phyloP scores from a whole-genome alignment of 2,113 vertebrate genomes.

The Poeciliopsis retropinna region DNA sequence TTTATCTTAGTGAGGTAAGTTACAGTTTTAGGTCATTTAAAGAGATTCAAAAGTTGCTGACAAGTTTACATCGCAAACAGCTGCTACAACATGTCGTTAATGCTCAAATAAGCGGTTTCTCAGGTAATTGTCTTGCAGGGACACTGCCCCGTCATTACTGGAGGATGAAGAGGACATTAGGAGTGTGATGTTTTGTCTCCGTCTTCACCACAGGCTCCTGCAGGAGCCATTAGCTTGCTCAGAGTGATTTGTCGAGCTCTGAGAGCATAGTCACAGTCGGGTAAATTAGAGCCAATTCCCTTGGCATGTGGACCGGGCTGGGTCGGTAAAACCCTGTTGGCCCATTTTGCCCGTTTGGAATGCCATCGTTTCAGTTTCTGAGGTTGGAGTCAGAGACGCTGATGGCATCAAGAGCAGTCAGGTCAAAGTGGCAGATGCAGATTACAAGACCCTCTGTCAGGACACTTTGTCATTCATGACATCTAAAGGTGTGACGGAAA shows the following conservation, averaged over 20 bases:
- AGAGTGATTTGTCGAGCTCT: constrained; percentile 58
- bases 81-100: constrained; percentile 6
- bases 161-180: constrained; percentile 37
- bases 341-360: constrained; percentile 28
- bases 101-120: constrained; percentile 19
- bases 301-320: constrained; percentile 15
- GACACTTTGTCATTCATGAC: constrained; percentile 25
- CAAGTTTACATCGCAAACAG: constrained; percentile 27
- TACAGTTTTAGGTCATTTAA: background rate
- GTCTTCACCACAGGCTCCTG: constrained; percentile 34
- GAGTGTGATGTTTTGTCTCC: constrained; percentile 33
- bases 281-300: constrained; percentile 67
- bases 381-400: constrained; percentile 19
- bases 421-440: constrained; percentile 54
- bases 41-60: constrained; percentile 34
- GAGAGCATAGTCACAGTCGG: constrained; percentile 38
- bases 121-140: constrained; percentile 20
- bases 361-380: constrained; percentile 23
- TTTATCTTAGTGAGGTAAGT: background rate
- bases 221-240: constrained; percentile 53
- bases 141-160: constrained; percentile 29
- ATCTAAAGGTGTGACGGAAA: constrained; percentile 1
- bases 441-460: constrained; percentile 50
- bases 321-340: constrained; percentile 25
- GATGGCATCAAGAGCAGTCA: constrained; percentile 34